Evolutionary conservation across 2,113 vertebrate species (phyloP).

Genomic region (Chlorodrepanis virens): DNA sequence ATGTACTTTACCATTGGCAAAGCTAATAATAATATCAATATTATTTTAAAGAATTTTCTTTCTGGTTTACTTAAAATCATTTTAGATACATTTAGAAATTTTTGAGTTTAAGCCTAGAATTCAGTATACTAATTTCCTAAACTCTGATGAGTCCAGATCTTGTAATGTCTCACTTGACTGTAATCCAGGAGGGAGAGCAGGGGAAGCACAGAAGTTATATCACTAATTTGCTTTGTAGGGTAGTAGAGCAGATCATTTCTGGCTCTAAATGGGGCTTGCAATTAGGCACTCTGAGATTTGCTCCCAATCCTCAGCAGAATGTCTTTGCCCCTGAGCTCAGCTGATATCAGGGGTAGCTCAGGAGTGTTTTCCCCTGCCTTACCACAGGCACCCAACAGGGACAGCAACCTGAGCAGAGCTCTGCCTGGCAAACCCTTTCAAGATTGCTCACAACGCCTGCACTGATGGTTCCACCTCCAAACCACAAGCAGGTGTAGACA

Average conservation of each 20-base stretch:
- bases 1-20: not conserved
- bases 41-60: not conserved
- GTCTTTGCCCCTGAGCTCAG: not conserved
- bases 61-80: not conserved
- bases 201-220: not conserved
- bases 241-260: not conserved
- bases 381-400: not conserved
- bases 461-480: not conserved
- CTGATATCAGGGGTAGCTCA: not conserved
- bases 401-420: rapidly evolving
- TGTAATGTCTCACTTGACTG: rapidly evolving
- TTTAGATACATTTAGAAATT: not conserved
- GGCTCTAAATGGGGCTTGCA: not conserved
- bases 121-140: not conserved
- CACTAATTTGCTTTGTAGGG: not conserved
- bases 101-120: not conserved
- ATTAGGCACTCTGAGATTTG: not conserved
- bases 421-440: not conserved
- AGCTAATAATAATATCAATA: not conserved
- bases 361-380: not conserved
- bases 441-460: not conserved
- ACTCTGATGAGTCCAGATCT: not conserved
- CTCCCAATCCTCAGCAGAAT: not conserved
- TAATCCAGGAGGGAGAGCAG: not conserved
- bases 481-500: not conserved